These are phyloP conservation scores for Hoplias malabaricus DNA, from an alignment of 2,113 vertebrate genomes.

Conservation along the genomic window DNA sequence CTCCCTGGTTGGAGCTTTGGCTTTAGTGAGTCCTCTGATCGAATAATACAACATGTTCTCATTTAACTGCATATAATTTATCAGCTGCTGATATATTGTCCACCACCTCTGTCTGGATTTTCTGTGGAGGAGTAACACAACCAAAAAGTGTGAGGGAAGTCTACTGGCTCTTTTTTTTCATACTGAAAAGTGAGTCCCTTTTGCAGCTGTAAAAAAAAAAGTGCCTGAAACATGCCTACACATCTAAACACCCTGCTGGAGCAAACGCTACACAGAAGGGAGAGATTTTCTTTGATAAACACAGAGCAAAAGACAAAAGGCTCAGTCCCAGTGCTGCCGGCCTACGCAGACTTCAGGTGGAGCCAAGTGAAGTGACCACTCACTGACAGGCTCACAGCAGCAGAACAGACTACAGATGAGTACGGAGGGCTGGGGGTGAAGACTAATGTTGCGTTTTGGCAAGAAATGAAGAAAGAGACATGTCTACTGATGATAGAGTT, in stretches of 20 bases:
- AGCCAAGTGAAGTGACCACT: conserved; percentile 5
- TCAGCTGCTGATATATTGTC: not conserved
- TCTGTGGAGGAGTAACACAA: not conserved
- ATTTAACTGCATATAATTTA: not conserved
- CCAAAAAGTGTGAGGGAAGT: not conserved
- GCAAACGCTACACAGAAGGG: not conserved
- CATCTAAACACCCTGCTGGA: not conserved
- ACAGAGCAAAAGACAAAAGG: not conserved
- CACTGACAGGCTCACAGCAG: not conserved
- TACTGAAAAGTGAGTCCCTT: not conserved
- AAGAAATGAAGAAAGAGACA: not conserved
- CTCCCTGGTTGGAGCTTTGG: too few species aligned
- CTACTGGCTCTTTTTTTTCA: not conserved
- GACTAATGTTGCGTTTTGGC: not conserved
- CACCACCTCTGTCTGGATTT: not conserved
- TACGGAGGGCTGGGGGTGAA: not conserved
- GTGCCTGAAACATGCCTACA: not conserved
- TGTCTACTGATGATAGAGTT: too few species aligned
- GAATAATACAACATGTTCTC: not conserved
- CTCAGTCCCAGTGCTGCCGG: not conserved
- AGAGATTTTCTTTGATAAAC: not conserved
- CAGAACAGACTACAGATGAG: not conserved
- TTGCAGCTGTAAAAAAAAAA: not conserved
- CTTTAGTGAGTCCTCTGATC: not conserved
- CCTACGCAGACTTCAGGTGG: not conserved